These are phyloP conservation scores for Coilia nasus DNA, from an alignment of 2,797 vertebrate genomes.

Conservation along the genomic window DNA sequence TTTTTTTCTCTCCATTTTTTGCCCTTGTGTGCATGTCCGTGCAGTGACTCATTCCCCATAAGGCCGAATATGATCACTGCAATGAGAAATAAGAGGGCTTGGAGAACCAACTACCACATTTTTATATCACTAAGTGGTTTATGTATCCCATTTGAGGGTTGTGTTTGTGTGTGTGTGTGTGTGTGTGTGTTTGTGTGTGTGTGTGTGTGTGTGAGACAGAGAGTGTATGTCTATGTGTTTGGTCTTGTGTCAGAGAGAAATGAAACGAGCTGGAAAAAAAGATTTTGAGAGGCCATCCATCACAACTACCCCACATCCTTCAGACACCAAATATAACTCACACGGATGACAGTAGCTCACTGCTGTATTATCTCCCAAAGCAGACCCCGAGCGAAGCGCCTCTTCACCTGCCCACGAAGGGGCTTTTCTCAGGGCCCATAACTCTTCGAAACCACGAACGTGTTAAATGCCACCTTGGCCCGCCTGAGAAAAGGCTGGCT, in stretches of 20 bases:
- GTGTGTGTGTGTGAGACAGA: constrained; percentile 2
- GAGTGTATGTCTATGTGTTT: constrained; percentile 1
- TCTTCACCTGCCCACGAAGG: constrained; percentile 45
- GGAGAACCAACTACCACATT: constrained; percentile 10
- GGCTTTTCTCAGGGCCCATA: constrained; percentile 41
- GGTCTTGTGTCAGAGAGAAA: constrained; percentile 18
- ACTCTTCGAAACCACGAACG: constrained; percentile 46
- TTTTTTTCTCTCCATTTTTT: not conserved
- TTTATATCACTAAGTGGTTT: constrained; percentile 15
- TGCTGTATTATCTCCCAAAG: constrained; percentile 41
- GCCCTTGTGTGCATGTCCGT: not conserved
- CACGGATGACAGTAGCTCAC: constrained; percentile 37
- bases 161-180: constrained; percentile 15
- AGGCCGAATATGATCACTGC: constrained; percentile 9
- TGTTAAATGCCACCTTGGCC: constrained; percentile 50
- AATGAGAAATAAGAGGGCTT: not conserved
- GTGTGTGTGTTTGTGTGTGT: constrained; percentile 10
- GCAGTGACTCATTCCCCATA: not conserved
- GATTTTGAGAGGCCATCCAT: constrained; percentile 32
- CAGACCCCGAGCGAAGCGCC: constrained; percentile 28
- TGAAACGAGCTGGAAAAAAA: constrained; percentile 4
- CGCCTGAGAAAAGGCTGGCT: constrained; percentile 46
- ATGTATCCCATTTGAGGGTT: constrained; percentile 5
- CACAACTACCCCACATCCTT: constrained; percentile 10
- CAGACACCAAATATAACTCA: constrained; percentile 40